A percentile compares a stretch with the other conserved stretches of the same genome.
Evolutionary conservation across 2,113 vertebrate species (phyloP).

Genomic region (Scomber colias): DNA sequence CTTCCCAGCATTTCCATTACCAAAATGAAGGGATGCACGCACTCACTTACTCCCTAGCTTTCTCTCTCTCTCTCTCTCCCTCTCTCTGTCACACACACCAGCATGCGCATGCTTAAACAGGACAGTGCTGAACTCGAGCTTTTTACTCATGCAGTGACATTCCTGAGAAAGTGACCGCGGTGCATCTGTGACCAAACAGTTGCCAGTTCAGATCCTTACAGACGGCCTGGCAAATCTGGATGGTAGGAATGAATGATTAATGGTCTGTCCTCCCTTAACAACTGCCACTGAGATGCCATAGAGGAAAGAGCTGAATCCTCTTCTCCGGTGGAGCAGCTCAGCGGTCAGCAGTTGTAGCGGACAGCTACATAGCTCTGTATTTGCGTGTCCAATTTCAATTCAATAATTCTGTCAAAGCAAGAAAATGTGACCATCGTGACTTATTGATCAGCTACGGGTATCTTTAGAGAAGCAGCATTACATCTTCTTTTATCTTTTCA

Average conservation of each 20-base stretch:
- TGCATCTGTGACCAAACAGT: conserved; percentile 47
- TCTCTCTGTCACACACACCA: background rate
- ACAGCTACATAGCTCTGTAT: conserved; percentile 7
- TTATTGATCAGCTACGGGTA: background rate
- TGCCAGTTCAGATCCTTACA: conserved; percentile 50
- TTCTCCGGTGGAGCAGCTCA: conserved; percentile 34
- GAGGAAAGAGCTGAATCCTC: conserved; percentile 56
- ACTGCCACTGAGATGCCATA: conserved; percentile 54
- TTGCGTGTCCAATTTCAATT: conserved; percentile 3
- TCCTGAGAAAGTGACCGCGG: conserved; percentile 16
- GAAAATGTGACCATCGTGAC: background rate
- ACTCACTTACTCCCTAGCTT: conserved; percentile 20
- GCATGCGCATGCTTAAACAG: background rate
- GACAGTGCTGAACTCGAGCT: conserved; percentile 6
- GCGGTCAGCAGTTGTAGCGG: conserved; percentile 28
- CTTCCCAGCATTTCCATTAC: conserved; percentile 81
- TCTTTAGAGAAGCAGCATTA: background rate
- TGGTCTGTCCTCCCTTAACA: conserved; percentile 43
- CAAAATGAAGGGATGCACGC: conserved; percentile 71
- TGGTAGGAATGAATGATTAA: conserved; percentile 56
- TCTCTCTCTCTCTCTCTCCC: background rate
- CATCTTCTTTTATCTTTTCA: background rate
- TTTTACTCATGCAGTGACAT: conserved; percentile 12
- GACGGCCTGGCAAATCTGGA: conserved; percentile 40
- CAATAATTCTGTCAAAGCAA: background rate